phyloP scores from a whole-genome alignment of 2,113 vertebrate species.

The Nannobrachium achirus region DNA sequence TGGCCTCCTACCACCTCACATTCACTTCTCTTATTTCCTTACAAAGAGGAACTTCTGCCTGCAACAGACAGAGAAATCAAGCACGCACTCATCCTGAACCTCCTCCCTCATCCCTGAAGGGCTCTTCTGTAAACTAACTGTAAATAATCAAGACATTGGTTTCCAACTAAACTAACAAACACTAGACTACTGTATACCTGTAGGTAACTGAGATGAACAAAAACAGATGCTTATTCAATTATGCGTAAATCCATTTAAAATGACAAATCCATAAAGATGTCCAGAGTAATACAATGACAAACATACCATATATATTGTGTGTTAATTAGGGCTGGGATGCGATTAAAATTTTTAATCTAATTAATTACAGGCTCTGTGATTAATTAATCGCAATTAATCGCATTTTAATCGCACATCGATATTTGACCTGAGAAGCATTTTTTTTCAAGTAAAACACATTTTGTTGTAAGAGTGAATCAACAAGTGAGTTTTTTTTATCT shows the following conservation, averaged over 20 bases:
- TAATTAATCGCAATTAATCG: too few species aligned
- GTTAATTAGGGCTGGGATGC: too few species aligned
- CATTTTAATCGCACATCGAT: slow-evolving; percentile 40
- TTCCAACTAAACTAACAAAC: background rate
- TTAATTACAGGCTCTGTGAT: background rate
- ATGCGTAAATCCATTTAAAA: too few species aligned
- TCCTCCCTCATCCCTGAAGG: slow-evolving; percentile 15
- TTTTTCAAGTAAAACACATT: too few species aligned
- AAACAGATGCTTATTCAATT: background rate
- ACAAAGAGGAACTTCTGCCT: slow-evolving; percentile 59
- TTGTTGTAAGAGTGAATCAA: too few species aligned
- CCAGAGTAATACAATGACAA: too few species aligned
- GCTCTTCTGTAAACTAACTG: background rate
- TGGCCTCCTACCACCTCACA: slow-evolving; percentile 53
- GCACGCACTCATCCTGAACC: slow-evolving; percentile 16
- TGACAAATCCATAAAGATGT: too few species aligned
- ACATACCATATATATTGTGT: too few species aligned
- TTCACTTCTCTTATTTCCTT: slow-evolving; percentile 71
- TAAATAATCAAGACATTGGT: background rate
- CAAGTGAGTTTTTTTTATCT: too few species aligned
- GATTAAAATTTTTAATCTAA: background rate
- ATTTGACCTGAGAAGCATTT: too few species aligned
- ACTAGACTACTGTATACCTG: background rate
- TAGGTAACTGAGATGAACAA: background rate
- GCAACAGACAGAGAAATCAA: slow-evolving; percentile 27